Evolutionary conservation across 2,888 invertebrate species (phyloP).

Genomic region (Idaea straminata): DNA sequence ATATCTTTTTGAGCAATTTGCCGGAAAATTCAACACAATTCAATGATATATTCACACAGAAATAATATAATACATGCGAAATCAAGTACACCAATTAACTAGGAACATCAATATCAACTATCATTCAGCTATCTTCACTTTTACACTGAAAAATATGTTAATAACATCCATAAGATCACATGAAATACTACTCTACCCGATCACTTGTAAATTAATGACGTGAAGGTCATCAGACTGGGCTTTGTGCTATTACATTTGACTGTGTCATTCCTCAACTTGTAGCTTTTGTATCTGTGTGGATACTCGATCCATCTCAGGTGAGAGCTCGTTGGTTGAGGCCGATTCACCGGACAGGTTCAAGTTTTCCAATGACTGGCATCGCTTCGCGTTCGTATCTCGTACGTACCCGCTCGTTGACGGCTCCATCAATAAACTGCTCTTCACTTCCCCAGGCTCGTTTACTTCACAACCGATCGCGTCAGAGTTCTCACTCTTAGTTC

Average conservation of each 20-base stretch:
- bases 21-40: slow-evolving; percentile 37
- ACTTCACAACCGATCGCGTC: slow-evolving; percentile 68
- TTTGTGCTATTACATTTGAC: slow-evolving; percentile 23
- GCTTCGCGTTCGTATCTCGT: slow-evolving; percentile 67
- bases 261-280: slow-evolving; percentile 80
- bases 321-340: slow-evolving; percentile 50
- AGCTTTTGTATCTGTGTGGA: slow-evolving; percentile 82
- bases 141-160: slow-evolving; percentile 62
- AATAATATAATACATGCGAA: slow-evolving; percentile 46
- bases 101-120: slow-evolving; percentile 59
- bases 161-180: slow-evolving; percentile 55
- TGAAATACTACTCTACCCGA: slow-evolving; percentile 50
- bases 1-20: slow-evolving; percentile 56
- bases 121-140: slow-evolving; percentile 44
- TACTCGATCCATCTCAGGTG: slow-evolving; percentile 81
- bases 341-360: slow-evolving; percentile 68
- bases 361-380: slow-evolving; percentile 82
- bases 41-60: slow-evolving; percentile 37
- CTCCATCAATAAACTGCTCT: slow-evolving; percentile 59
- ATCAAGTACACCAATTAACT: slow-evolving; percentile 54
- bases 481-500: slow-evolving; percentile 83
- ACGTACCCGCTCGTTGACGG: slow-evolving; percentile 64
- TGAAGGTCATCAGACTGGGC: slow-evolving; percentile 38
- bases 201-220: slow-evolving; percentile 37
- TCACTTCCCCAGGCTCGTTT: slow-evolving; percentile 55